Conservation (phyloP, 2,888 invertebrate species). For the Melieria omissa region DNA sequence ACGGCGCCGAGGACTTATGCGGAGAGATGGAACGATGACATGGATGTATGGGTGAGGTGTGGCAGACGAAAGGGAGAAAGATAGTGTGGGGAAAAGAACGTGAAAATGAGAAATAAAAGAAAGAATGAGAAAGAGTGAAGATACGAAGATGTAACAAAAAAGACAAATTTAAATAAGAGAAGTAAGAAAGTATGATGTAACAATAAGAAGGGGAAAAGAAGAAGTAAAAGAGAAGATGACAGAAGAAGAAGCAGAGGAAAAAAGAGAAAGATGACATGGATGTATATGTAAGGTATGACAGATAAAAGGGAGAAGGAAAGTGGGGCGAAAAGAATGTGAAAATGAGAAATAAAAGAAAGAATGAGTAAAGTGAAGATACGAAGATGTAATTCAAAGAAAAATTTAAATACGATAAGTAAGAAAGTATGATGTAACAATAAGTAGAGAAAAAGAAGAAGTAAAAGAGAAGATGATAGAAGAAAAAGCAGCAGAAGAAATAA, state of each 20-base stretch:
- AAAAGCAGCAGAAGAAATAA: neutral
- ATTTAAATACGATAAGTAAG: neutral
- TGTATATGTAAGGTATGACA: neutral
- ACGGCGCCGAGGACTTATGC: conserved; percentile 18
- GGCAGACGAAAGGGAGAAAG: neutral
- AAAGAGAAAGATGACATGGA: too few relatives aligned
- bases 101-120: neutral
- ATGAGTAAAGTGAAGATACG: conserved; percentile 12
- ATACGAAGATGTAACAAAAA: neutral
- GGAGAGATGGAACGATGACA: neutral
- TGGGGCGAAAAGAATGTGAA: neutral
- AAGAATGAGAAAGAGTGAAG: conserved; percentile 14
- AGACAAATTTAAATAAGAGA: too few relatives aligned
- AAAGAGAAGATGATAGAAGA: neutral
- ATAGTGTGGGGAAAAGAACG: neutral
- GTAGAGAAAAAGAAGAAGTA: neutral
- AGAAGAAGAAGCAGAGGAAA: neutral
- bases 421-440: neutral
- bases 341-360: neutral
- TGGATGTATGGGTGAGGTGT: conserved; percentile 13
- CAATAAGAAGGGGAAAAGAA: neutral
- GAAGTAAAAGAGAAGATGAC: neutral
- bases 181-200: conserved; percentile 3
- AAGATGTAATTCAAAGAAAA: neutral
- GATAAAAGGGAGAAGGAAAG: neutral